Base-by-base conservation (phyloP, 1,140 invertebrate species). In the Holcopasites calliopsidis region DNA sequence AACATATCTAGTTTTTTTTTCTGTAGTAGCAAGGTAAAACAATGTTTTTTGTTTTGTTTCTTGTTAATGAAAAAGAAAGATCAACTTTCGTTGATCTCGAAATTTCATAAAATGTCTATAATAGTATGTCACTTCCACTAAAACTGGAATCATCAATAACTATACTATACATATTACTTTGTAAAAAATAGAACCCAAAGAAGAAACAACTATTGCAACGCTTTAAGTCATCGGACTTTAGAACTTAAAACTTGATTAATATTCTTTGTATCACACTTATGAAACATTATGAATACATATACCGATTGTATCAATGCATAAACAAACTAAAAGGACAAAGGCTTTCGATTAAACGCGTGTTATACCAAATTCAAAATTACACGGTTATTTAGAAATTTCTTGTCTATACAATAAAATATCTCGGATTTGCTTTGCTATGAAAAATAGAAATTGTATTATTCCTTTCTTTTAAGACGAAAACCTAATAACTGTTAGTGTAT, bases 81-180 rank as follows among this genome's bases (percentile, higher is more conserved):
- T 82, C 78, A 80, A 82, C 68, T 79, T 60, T 69, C 65, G 81
- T 75, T 69, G 73, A 79, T 74, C 82, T 77, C 73, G 79, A 68
- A 76, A 76, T 84, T 80, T 83, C 66, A 80, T 86, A 88, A 87
- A 87, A 89, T 80, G 60, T 88, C 85, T 86, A 83, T 85, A 83
- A 58, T n/a, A n/a, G n/a, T n/a, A 47, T 62, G 54, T 82, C 86
- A 83, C 71, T 91, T 91, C 90, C 89, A 91, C 87, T 91, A 91
- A 91, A 91, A 91, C 90, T 91, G 90, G 90, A 91, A 90, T 87
- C 75, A 84, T 87, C 82, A 64, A 87, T 87, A 88, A 87, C 83
- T 87, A 79, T 83, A 81, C 84, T 89, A 87, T 85, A 88, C 71
- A 84, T n/a, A n/a, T 85, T 87, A 88, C 88, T 85, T 62, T 76